Percentiles rank a stretch among this genome's conserved stretches.
Conservation (phyloP, 2,113 vertebrate species). For the Hyaena hyaena region DNA sequence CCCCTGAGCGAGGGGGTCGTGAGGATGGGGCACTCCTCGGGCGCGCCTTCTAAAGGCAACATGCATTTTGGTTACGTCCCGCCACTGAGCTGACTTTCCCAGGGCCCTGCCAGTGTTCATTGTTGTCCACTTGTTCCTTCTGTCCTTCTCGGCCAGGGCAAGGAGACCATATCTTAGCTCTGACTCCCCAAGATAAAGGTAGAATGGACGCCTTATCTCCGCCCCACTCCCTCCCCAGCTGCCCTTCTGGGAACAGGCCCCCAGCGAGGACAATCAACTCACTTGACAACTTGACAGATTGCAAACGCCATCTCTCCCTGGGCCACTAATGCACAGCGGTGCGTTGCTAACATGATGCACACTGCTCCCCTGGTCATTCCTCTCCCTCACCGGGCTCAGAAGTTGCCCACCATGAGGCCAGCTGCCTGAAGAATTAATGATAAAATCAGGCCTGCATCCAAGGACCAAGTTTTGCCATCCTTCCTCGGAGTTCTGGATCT, state of each 20-base stretch:
- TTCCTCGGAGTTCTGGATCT: background rate
- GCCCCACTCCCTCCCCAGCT: background rate
- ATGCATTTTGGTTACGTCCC: background rate
- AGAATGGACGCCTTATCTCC: slow-evolving; percentile 23
- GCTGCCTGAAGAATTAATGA: background rate
- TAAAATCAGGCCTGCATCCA: background rate
- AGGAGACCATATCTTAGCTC: background rate
- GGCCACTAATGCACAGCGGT: fast-evolving
- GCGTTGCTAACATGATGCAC: too few relatives aligned
- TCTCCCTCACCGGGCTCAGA: background rate
- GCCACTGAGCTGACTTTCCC: background rate
- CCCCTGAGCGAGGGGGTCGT: background rate
- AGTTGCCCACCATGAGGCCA: background rate
- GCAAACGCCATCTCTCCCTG: background rate
- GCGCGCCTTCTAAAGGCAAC: background rate
- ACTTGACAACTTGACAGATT: background rate
- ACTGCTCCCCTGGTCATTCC: fast-evolving
- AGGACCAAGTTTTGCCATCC: background rate
- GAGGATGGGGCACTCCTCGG: background rate
- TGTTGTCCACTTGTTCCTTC: slow-evolving; percentile 27
- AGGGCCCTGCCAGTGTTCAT: background rate
- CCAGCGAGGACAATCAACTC: background rate
- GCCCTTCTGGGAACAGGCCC: background rate
- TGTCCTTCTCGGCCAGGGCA: background rate
- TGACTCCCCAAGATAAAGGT: slow-evolving; percentile 54